Evolutionary conservation across 1,140 invertebrate species (phyloP).

Genomic region (Asobara japonica): DNA sequence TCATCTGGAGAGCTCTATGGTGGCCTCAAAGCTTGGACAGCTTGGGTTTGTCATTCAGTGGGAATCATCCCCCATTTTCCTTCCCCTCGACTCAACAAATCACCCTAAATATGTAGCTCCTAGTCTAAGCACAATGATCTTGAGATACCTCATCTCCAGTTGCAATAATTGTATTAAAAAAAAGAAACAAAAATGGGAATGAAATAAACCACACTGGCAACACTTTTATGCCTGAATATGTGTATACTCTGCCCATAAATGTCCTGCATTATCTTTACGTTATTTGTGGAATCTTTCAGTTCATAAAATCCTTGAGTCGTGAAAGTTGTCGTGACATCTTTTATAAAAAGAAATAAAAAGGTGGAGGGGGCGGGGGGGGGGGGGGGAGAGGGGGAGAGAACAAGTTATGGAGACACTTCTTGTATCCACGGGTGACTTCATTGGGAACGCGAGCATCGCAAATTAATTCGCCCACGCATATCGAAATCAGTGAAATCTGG

Average conservation of each 20-base stretch:
- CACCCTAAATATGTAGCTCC: too few species aligned
- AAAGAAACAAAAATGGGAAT: too few species aligned
- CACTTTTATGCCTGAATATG: conserved; percentile 21
- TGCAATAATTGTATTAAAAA: too few species aligned
- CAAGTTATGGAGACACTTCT: conserved; percentile 9
- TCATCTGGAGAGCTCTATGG: too few species aligned
- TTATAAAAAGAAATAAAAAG: conserved; percentile 13
- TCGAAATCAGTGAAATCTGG: not conserved
- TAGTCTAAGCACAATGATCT: too few species aligned
- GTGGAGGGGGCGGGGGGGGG: too few species aligned
- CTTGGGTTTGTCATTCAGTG: too few species aligned
- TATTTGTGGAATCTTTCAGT: conserved; percentile 16
- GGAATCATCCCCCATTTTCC: too few species aligned
- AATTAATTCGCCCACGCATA: conserved; percentile 15
- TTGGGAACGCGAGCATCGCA: not conserved
- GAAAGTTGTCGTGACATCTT: conserved; percentile 22
- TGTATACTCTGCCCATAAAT: conserved; percentile 19
- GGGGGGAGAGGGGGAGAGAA: not conserved
- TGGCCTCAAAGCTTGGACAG: too few species aligned
- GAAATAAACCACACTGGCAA: not conserved
- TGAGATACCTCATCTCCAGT: too few species aligned
- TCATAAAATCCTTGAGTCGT: conserved; percentile 20
- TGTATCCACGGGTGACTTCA: conserved; percentile 14
- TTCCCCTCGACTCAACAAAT: too few species aligned
- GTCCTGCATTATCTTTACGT: conserved; percentile 9